These are phyloP conservation scores for Mechanitis mazaeus DNA, from an alignment of 2,888 invertebrate genomes.

Conservation along the genomic window DNA sequence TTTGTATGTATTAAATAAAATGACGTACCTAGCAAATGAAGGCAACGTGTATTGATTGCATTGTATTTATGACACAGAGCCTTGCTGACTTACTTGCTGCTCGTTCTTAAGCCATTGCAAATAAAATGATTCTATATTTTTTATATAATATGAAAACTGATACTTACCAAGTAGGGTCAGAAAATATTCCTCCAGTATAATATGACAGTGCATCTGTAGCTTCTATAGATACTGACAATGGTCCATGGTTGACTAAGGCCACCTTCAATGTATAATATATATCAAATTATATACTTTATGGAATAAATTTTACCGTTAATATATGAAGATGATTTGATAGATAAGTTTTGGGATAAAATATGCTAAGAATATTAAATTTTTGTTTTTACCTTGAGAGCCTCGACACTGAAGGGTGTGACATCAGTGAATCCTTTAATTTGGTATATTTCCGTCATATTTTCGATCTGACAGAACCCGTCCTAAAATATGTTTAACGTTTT, in stretches of 20 bases:
- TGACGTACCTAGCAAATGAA: too few relatives aligned
- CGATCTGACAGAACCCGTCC: conserved; percentile 89
- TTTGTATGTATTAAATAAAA: background rate
- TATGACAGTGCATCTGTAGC: conserved; percentile 75
- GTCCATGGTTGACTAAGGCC: conserved; percentile 90
- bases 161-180: conserved; percentile 49
- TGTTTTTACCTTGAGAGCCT: conserved; percentile 78
- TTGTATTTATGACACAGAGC: too few relatives aligned
- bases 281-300: background rate
- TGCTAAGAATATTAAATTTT: background rate
- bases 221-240: conserved; percentile 89
- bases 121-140: too few relatives aligned
- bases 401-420: conserved; percentile 83
- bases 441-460: conserved; percentile 79
- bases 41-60: too few relatives aligned
- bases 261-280: conserved; percentile 50
- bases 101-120: too few relatives aligned
- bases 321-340: too few relatives aligned
- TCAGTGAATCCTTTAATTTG: conserved; percentile 88
- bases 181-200: conserved; percentile 54
- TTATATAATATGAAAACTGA: background rate
- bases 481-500: conserved; percentile 42
- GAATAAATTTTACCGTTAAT: too few relatives aligned
- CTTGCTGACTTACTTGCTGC: too few relatives aligned
- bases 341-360: too few relatives aligned